These are phyloP conservation scores for Luscinia luscinia DNA, from an alignment of 2,797 vertebrate genomes.

Conservation along the genomic window DNA sequence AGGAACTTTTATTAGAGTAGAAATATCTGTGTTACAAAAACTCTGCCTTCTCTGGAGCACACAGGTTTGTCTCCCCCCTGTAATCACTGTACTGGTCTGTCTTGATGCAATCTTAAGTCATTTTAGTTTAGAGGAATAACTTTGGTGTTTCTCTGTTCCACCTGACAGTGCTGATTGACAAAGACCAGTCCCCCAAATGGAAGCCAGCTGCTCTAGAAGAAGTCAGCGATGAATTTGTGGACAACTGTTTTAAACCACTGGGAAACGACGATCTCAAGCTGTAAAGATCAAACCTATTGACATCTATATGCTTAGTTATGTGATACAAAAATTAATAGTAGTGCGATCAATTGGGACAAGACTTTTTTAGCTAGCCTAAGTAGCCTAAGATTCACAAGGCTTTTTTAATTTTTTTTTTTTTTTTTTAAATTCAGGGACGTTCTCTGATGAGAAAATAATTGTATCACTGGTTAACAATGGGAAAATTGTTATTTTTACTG, in stretches of 20 bases:
- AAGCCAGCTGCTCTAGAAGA: conserved; percentile 83
- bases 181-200: conserved; percentile 87
- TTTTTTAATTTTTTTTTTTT: neutral
- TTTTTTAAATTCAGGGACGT: neutral
- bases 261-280: conserved; percentile 83
- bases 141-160: neutral
- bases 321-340: neutral
- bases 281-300: conserved; percentile 32
- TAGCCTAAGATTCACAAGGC: neutral
- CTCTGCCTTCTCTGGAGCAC: neutral
- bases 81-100: neutral
- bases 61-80: neutral
- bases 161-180: conserved; percentile 84
- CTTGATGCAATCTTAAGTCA: neutral
- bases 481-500: neutral
- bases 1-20: neutral
- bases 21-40: fast-evolving
- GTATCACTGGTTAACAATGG: neutral
- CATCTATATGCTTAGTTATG: neutral
- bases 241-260: conserved; percentile 83
- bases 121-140: neutral
- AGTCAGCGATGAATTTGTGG: conserved; percentile 82
- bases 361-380: neutral
- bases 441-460: neutral
- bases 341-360: neutral